Evolutionary conservation across 1,140 invertebrate genomes (phyloP), one percentile per base, ranked within the genome.

Genomic region (Panulirus ornatus): DNA sequence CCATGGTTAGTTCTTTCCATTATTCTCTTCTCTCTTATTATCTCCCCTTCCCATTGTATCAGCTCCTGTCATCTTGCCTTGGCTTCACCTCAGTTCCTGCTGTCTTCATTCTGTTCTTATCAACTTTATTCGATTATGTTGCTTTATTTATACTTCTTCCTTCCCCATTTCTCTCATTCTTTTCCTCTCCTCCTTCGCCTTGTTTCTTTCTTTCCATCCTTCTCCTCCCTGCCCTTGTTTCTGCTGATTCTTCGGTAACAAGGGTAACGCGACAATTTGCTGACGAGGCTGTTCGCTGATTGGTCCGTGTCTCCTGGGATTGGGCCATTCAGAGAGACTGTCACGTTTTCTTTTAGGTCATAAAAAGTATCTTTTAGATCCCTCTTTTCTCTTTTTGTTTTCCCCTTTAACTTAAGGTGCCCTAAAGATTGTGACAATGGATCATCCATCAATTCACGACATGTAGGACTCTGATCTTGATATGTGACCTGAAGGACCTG

Each of bases 191-290:
- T 14, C 44, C 14, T 47, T 47, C 14, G 5, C 5, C 14, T 14
- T 47, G 5, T 14, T 47, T 14, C 14, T 47, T 14, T 14, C 44
- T 14, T 47, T 6, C 14, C 14, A 47, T 47, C 44, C 58, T 63
- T 3, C n/a, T 30, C 22, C 58, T 5, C n/a, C 58, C 3, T 27
- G 58, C 30, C 58, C n/a, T 66, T 66, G 58, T 66, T 66, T 30
- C 58, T 27, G 58, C 58, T 66, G 58, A 66, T 66, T 27, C n/a
- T 27, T 11, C 5, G 58, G 58, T 66, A 66, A 66, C 58, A 27
- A 66, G 58, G 58, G 58, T 66, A 66, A 66, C 58, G 58, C 58
- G 58, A 66, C 58, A 66, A 66, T 66, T 66, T 66, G 58, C 58
- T 66, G 58, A 66, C 58, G 58, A 66, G 58, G 58, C n/a, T 19